These are phyloP conservation scores for Hyposmocoma kahamanoa DNA, from an alignment of 1,140 invertebrate species.

Conservation along the genomic window DNA sequence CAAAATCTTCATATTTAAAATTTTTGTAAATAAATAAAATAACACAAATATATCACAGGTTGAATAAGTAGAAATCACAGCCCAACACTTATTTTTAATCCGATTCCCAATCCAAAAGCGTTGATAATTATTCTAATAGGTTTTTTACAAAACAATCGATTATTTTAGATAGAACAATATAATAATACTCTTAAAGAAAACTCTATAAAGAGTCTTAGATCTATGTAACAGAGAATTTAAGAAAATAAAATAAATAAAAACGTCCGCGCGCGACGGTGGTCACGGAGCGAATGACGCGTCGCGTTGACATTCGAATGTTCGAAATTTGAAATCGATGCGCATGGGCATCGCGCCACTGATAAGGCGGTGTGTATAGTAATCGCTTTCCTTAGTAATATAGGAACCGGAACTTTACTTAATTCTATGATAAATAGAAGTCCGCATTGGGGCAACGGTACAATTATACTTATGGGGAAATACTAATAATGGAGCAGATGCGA, in stretches of 20 bases:
- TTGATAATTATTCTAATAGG: conserved; percentile 26
- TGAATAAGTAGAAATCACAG: conserved; percentile 42
- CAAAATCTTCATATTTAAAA: conserved; percentile 26
- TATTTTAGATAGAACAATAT: conserved; percentile 50
- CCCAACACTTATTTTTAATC: conserved; percentile 29
- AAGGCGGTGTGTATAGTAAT: background rate
- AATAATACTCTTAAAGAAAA: conserved; percentile 46
- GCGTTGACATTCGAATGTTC: conserved; percentile 19
- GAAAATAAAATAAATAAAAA: background rate
- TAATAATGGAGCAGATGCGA: no score
- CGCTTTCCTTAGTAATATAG: background rate
- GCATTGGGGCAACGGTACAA: no score
- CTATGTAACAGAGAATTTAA: conserved; percentile 30
- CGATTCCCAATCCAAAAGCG: conserved; percentile 29
- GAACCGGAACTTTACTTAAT: background rate
- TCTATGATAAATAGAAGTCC: no score
- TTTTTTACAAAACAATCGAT: conserved; percentile 34
- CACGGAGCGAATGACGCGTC: conserved; percentile 27
- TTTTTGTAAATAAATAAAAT: conserved; percentile 17
- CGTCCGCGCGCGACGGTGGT: conserved; percentile 29
- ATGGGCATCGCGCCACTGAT: conserved; percentile 21
- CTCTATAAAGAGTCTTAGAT: conserved; percentile 39
- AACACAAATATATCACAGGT: conserved; percentile 54
- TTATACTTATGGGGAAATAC: no score
- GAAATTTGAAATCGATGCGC: conserved; percentile 23